Base-by-base conservation (phyloP, 1,140 invertebrate species). In the Anoplolepis gracilipes region DNA sequence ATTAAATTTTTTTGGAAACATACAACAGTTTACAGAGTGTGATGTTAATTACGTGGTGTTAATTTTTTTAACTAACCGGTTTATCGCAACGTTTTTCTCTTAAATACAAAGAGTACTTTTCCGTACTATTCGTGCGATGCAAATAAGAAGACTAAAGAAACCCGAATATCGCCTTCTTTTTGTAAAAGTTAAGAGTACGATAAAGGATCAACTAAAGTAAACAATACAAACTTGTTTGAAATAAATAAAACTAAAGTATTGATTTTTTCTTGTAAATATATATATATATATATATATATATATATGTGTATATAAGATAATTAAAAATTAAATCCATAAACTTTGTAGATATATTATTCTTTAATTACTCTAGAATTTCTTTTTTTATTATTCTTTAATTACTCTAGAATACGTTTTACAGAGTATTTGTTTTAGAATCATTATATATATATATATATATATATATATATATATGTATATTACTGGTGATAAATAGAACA, bases 1-100 rank as follows among this genome's bases (percentile, higher is more conserved):
- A 36, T 81, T 36, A 81, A 70, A 81, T 81, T 81, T 82, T 82
- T 82, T 82, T 55, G 53, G 19, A 19, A 19, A 82, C 22, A 25
- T 57, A 61, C 46, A 16, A 49, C 11, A 82, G 39, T 25, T 59
- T 59, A 49, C 16, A 49, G 36, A 73, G 36, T 55, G 25, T 46
- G 33, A 25, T 53, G n/a, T n/a, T n/a, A n/a, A n/a, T n/a, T n/a
- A 72, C 53, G 67, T 82, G 36, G n/a, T 11, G 53, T 13, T 82
- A 72, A 73, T 59, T 81, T 59, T 82, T 82, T 79, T 69, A 42
- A 22, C 36, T 57, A 46, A 72, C 72, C 49, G n/a, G 22, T 33
- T 81, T 25, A 72, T 82, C 59, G 36, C 53, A 59, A 11, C 53
- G 36, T 42, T 82, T 49, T 49, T 59, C 36, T 39, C 53, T 59